Evolutionary conservation across 2,797 vertebrate species (phyloP), one percentile per base, ranked within the genome.

Genomic region (Nannoperca australis): DNA sequence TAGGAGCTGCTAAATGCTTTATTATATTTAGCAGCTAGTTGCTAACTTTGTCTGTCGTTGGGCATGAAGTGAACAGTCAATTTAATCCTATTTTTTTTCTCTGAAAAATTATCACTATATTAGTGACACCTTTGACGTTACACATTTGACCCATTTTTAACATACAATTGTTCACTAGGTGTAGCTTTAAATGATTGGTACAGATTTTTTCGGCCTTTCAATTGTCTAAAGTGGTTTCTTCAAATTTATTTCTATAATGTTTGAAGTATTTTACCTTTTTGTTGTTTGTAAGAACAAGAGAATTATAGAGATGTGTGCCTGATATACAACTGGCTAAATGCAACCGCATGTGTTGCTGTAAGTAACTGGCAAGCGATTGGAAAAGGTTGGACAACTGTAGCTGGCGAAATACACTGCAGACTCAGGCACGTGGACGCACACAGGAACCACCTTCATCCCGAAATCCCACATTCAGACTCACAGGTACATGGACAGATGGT

Each of bases 331-430:
- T n/a, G n/a, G n/a, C n/a, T n/a, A n/a, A n/a, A n/a, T n/a, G n/a
- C n/a, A n/a, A n/a, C n/a, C n/a, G n/a, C n/a, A n/a, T n/a, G n/a
- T n/a, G n/a, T n/a, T n/a, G n/a, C n/a, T n/a, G 24, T 91, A 92
- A 92, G 93, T 93, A 85, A 89, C 85, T n/a, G 38, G 80, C 60
- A 67, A 81, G 73, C 85, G 81, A 82, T 88, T 89, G 87, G 74
- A 75, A 75, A 79, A 79, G 72, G 79, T 53, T 68, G 73, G 83
- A 78, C 79, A 86, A 76, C 78, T 67, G 69, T 76, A 79, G 83
- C 82, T 53, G 78, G 50, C 40, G 32, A 79, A 78, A 78, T 18
- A 42, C 56, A 70, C 65, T 36, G 53, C 51, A 15, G 50, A 54
- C 78, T 61, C 14, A n/a, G 64, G 64, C 77, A 75, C 64, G 65